Evolutionary conservation across 2,113 vertebrate species (phyloP).

Genomic region (Clupea harengus): DNA sequence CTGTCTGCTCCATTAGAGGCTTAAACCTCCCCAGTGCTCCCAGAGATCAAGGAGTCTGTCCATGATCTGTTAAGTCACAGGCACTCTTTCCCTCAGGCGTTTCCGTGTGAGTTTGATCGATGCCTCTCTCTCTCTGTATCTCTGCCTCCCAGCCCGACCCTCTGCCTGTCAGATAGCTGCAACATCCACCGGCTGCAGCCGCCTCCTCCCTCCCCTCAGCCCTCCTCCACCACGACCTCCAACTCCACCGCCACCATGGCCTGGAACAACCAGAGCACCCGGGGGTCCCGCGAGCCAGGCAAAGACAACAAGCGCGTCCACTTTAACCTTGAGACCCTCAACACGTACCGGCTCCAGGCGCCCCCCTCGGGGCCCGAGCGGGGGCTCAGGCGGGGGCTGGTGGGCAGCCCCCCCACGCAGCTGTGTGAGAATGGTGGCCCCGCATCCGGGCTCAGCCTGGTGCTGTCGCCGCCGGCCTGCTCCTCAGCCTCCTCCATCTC

Average conservation of each 20-base stretch:
- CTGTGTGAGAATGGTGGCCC: slow-evolving; percentile 29
- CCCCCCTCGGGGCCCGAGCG: slow-evolving; percentile 56
- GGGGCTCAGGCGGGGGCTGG: slow-evolving; percentile 64
- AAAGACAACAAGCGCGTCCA: slow-evolving; percentile 72
- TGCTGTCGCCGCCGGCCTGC: slow-evolving; percentile 60
- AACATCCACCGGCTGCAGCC: slow-evolving; percentile 68
- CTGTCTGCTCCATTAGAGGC: slow-evolving; percentile 20
- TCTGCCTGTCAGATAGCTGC: slow-evolving; percentile 76
- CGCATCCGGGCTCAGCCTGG: slow-evolving; percentile 49
- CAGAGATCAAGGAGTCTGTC: slow-evolving; percentile 17
- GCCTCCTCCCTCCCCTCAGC: slow-evolving; percentile 60
- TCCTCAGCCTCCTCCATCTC: slow-evolving; percentile 26
- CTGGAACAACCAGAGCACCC: slow-evolving; percentile 27
- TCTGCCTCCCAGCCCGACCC: slow-evolving; percentile 60
- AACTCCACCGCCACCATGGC: slow-evolving; percentile 48
- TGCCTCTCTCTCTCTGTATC: slow-evolving; percentile 12
- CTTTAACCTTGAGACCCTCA: slow-evolving; percentile 77
- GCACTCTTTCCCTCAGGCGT: background rate
- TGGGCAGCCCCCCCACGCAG: slow-evolving; percentile 46
- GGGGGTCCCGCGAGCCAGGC: slow-evolving; percentile 34
- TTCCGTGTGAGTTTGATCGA: slow-evolving; percentile 14
- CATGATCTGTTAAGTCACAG: background rate
- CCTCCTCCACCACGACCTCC: slow-evolving; percentile 47
- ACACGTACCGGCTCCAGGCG: slow-evolving; percentile 71
- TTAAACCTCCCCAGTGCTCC: slow-evolving; percentile 13